Base-by-base conservation (phyloP, 1,140 invertebrate genomes). In the Euura saliciscinereae region DNA sequence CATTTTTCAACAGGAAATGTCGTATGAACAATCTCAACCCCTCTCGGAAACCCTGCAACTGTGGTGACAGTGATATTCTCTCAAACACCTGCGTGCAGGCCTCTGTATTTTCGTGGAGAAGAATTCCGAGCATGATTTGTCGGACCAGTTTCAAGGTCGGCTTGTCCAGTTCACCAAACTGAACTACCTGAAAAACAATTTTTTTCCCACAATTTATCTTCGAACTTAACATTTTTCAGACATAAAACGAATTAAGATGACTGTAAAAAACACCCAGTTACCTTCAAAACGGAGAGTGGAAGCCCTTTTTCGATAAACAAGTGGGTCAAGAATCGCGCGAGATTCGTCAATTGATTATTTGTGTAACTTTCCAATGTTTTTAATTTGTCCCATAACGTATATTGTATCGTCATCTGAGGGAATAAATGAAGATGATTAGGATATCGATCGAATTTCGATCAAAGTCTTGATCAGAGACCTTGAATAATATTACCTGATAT, bases 351-450 rank as follows among this genome's bases (percentile, higher is more conserved):
- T 80, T 94, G 91, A 10, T 88, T 85, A 65, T 90, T 88, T 0
- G 89, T 89, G 43, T 93, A 88, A 43, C 87, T 88, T 8, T 91
- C 87, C 13, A 99, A 83, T 65, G 94, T 92, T 83, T 98, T 97
- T 13, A 99, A 91, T 83, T 95, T 94, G 86, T 99, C 97, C 97
- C 97, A 99, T 6, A 96, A 85, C 13, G 92, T 91, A 84, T 92
- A 98, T 84, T 98, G 96, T 67, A 97, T 91, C 0, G 93, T 93
- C 72, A 98, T 90, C 93, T 97, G 85, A 79, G 93, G 90, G 66
- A 75, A 77, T 70, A 70, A 70, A 75, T 45, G 0, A 71, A 65
- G 71, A n/a, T 4, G 8, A 51, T 28, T 28, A 71, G 13, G 76
- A 59, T 71, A 42, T 67, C 45, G 28, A 66, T 67, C 66, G 6